Base-by-base conservation (phyloP, 2,113 vertebrate genomes). In the Channa argus region DNA sequence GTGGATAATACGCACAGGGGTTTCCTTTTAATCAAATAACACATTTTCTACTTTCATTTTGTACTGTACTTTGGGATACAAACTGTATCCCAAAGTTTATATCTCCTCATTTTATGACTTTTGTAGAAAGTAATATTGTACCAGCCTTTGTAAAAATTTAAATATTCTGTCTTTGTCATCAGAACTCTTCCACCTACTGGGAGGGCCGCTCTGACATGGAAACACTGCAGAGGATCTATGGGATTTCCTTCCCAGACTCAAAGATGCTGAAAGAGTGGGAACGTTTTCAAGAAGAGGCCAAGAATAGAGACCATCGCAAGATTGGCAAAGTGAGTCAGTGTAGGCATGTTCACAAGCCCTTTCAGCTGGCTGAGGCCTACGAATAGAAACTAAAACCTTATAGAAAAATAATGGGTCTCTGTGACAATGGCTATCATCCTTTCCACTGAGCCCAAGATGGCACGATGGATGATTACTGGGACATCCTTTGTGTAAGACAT, bases 241-340 rank as follows among this genome's bases (percentile, higher is more conserved):
- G 98, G 59, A 98, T 99, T 91, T 99, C 98, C 15, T 99, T 99
- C 86, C 97, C 97, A 4, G 98, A 99, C 90, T 83, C 94, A 24
- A 99, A 99, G 91, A 96, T 98, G 96, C 83, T 99, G 79, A 99
- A 98, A 87, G 97, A 99, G 63, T 99, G 98, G 98, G 98, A 99
- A 58, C 96, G 94, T n/a, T 96, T 99, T 83, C 98, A 99, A 87
- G 98, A 99, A 71, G 98, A 99, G 76, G 98, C 98, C 70, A 97
- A 95, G 88, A 98, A 91, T 84, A 89, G 97, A 94, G 98, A 99
- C 92, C 98, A 99, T 69, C 95, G 98, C 82, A 99, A 98, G 90
- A 98, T 99, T 59, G 97, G 98, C 50, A 95, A 97, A 94, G 98
- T 99, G 77, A 91, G 86, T 85, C 56, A 36, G 12, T 41, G 8